These are phyloP conservation scores for Misgurnus anguillicaudatus DNA, from an alignment of 2,113 vertebrate genomes.

Conservation along the genomic window DNA sequence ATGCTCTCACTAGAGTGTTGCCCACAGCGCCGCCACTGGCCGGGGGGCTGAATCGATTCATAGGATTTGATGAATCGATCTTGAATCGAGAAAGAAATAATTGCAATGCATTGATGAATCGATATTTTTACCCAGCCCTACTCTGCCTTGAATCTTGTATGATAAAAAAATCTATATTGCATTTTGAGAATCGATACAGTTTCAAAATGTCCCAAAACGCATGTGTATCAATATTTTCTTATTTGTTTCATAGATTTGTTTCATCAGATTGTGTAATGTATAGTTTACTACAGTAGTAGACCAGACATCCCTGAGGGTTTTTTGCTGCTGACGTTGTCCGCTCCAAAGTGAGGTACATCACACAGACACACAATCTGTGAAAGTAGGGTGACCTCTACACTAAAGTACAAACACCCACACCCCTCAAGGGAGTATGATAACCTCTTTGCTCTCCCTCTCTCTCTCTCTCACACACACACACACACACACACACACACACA, in stretches of 20 bases:
- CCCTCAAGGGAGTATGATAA: constrained; percentile 38
- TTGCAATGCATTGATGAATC: too few species aligned
- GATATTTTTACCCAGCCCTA: too few species aligned
- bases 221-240: too few species aligned
- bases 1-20: too few species aligned
- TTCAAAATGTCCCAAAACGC: too few species aligned
- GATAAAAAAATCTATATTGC: too few species aligned
- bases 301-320: constrained; percentile 29
- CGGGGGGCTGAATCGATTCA: too few species aligned
- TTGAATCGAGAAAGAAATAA: too few species aligned
- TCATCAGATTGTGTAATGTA: not conserved
- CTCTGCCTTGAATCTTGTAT: too few species aligned
- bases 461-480: constrained; percentile 24
- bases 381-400: constrained; percentile 25
- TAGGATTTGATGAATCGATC: too few species aligned
- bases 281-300: constrained; percentile 28
- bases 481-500: constrained; percentile 30
- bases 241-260: not conserved
- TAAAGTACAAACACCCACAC: constrained; percentile 36
- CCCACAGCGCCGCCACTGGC: too few species aligned
- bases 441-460: constrained; percentile 25
- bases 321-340: constrained; percentile 10
- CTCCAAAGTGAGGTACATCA: constrained; percentile 19
- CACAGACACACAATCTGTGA: constrained; percentile 13
- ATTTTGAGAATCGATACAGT: too few species aligned